A percentile compares a stretch with the other conserved stretches of the same genome.
phyloP scores from a whole-genome alignment of 1,140 invertebrate species.

The Trichoplusia ni region DNA sequence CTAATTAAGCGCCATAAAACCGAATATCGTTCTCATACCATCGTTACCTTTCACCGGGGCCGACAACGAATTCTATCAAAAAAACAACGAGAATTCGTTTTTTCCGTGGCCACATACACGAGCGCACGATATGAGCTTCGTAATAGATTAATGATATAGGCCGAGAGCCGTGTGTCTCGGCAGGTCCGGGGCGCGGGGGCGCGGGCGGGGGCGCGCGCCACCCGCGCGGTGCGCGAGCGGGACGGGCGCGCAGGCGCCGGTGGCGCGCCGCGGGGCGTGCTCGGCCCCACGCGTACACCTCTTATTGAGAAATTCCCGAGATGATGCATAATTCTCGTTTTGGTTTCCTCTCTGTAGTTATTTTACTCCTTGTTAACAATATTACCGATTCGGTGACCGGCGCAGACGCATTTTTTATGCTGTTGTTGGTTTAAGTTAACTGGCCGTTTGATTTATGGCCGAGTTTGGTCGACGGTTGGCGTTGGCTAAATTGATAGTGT shows the following conservation, averaged over 20 bases:
- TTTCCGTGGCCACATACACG: slow-evolving; percentile 57
- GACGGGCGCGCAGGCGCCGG: slow-evolving; percentile 71
- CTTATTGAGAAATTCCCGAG: slow-evolving; percentile 80
- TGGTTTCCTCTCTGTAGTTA: slow-evolving; percentile 70
- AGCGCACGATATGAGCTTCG: slow-evolving; percentile 56
- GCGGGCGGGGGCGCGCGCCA: slow-evolving; percentile 64
- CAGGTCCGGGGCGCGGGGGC: slow-evolving; percentile 44
- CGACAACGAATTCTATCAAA: slow-evolving; percentile 46
- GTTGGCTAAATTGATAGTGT: neutral
- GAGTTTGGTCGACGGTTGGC: neutral
- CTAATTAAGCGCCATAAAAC: slow-evolving; percentile 78
- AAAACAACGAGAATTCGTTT: slow-evolving; percentile 56
- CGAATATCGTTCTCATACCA: slow-evolving; percentile 62
- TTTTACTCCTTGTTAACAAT: slow-evolving; percentile 78
- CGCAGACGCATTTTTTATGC: slow-evolving; percentile 75
- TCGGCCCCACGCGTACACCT: slow-evolving; percentile 71
- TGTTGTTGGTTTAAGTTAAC: slow-evolving; percentile 33
- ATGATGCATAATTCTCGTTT: slow-evolving; percentile 77
- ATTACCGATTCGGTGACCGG: slow-evolving; percentile 76
- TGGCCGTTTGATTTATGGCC: slow-evolving; percentile 8
- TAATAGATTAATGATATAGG: slow-evolving; percentile 80
- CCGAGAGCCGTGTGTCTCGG: slow-evolving; percentile 66
- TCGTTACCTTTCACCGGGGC: slow-evolving; percentile 68
- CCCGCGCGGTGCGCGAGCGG: slow-evolving; percentile 62
- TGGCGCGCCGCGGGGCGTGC: slow-evolving; percentile 70